phyloP scores from a whole-genome alignment of 2,888 invertebrate genomes.

The Stenodema calcarata region DNA sequence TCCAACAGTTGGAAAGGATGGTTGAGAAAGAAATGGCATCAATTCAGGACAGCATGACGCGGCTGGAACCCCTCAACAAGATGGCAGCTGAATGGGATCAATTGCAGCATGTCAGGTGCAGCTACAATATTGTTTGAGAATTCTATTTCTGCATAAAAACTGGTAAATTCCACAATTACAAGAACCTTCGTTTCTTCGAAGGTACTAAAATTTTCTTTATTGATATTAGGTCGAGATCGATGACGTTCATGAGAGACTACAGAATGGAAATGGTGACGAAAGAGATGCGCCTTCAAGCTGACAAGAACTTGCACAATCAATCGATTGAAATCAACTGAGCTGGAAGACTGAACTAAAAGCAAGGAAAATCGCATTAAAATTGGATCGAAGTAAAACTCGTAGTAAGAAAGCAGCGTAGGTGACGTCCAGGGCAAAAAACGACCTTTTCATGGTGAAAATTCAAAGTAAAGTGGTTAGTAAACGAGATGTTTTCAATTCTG shows the following conservation, averaged over 20 bases:
- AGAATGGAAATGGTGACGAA: constrained; percentile 34
- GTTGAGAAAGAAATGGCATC: constrained; percentile 46
- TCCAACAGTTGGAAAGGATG: constrained; percentile 38
- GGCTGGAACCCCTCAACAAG: constrained; percentile 44
- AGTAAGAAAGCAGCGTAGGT: too few relatives aligned
- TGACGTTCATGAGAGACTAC: constrained; percentile 38
- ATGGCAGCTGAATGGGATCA: constrained; percentile 42
- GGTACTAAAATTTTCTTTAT: not conserved
- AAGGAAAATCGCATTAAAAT: not conserved
- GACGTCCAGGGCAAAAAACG: too few relatives aligned
- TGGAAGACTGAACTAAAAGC: not conserved
- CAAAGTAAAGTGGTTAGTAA: too few relatives aligned
- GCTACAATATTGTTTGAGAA: too few relatives aligned
- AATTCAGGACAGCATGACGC: constrained; percentile 37
- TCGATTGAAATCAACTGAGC: not conserved
- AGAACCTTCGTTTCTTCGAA: not conserved
- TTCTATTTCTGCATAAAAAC: too few relatives aligned
- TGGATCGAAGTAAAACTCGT: not conserved
- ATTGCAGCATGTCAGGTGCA: not conserved
- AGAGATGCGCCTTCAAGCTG: constrained; percentile 12
- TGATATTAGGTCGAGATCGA: not conserved
- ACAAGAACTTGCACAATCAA: not conserved
- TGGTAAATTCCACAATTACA: too few relatives aligned
- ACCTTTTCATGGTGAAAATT: too few relatives aligned
- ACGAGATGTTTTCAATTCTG: too few relatives aligned